phyloP scores from a whole-genome alignment of 2,888 invertebrate genomes.

The Dynastes tityus region DNA sequence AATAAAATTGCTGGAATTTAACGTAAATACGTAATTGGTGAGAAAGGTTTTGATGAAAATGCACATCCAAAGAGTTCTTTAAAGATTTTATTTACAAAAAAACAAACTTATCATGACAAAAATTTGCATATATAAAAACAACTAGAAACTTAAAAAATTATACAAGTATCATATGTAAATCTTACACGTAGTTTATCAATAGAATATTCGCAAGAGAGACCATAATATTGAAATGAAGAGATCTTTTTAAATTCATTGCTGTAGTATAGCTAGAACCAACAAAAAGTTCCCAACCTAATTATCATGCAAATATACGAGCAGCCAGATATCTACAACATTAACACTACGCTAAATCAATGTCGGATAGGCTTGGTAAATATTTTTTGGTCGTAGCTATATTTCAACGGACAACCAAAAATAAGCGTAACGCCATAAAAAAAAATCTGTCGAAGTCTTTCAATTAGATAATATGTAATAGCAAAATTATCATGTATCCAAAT shows the following conservation, averaged over 20 bases:
- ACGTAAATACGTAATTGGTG: not conserved
- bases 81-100: constrained; percentile 44
- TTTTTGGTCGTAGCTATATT: constrained; percentile 43
- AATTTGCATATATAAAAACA: constrained; percentile 29
- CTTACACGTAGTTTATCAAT: constrained; percentile 10
- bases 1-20: no score
- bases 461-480: constrained; percentile 25
- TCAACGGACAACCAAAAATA: constrained; percentile 23
- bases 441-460: constrained; percentile 36
- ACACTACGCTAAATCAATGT: constrained; percentile 22
- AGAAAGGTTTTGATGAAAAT: constrained; percentile 30
- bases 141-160: constrained; percentile 37
- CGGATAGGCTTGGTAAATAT: constrained; percentile 27
- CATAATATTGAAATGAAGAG: constrained; percentile 36
- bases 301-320: constrained; percentile 4
- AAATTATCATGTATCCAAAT: constrained; percentile 40
- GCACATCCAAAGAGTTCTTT: constrained; percentile 24
- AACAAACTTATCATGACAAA: constrained; percentile 34
- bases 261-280: constrained; percentile 40
- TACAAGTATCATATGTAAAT: constrained; percentile 22
- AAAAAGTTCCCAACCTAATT: constrained; percentile 7
- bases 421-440: constrained; percentile 31
- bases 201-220: constrained; percentile 40
- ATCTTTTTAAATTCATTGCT: constrained; percentile 36
- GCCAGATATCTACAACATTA: constrained; percentile 32